Conservation (phyloP, 2,113 vertebrate species). For the Salvelinus sp. region DNA sequence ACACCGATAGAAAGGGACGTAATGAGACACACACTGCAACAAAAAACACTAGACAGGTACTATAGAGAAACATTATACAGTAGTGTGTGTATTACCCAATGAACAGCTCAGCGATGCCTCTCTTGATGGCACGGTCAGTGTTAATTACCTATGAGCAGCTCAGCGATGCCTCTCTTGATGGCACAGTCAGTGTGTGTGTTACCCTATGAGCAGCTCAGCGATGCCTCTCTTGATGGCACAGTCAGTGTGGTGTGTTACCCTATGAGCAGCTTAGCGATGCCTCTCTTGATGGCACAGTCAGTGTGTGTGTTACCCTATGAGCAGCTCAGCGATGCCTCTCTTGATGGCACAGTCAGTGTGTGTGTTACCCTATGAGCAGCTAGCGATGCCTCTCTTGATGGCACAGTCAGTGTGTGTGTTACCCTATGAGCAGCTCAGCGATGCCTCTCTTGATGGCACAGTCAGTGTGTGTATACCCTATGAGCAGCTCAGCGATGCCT, state of each 20-base stretch:
- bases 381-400: too few species aligned
- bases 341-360: constrained; percentile 84
- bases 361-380: too few species aligned
- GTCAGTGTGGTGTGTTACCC: constrained; percentile 64
- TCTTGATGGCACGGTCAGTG: constrained; percentile 92
- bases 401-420: constrained; percentile 12
- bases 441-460: constrained; percentile 92
- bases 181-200: too few species aligned
- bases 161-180: too few species aligned
- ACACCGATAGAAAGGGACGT: too few species aligned
- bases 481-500: too few species aligned
- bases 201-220: too few species aligned
- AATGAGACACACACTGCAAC: too few species aligned
- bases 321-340: constrained; percentile 85
- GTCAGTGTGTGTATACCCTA: constrained; percentile 83
- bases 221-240: too few species aligned
- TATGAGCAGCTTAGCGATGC: constrained; percentile 84
- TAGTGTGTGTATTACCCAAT: constrained; percentile 67
- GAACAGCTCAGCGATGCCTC: constrained; percentile 86
- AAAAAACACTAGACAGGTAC: too few species aligned
- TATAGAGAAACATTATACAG: too few species aligned
- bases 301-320: constrained; percentile 44
- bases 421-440: constrained; percentile 85
- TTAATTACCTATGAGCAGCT: too few species aligned
- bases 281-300: constrained; percentile 93